Conservation (phyloP, 2,113 vertebrate species). For the Glaucidium brasilianum region DNA sequence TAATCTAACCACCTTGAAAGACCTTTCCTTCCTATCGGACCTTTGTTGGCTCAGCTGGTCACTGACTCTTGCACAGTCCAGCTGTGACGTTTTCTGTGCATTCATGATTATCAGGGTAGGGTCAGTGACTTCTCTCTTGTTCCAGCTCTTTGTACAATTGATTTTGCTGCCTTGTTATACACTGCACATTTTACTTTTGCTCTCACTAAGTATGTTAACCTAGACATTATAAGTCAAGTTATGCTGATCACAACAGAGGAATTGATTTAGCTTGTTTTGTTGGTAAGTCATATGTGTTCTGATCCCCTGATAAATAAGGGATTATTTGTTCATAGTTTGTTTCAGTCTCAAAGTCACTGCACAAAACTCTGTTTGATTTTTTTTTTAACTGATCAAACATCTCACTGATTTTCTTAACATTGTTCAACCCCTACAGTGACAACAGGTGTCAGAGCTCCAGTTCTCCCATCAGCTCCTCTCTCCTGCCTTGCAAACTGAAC, state of each 20-base stretch:
- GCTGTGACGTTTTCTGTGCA: not conserved
- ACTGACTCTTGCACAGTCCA: not conserved
- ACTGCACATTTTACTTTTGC: not conserved
- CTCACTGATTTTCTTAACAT: not conserved
- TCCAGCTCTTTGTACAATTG: not conserved
- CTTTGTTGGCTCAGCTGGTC: conserved; percentile 33
- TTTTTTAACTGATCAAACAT: not conserved
- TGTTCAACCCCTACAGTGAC: not conserved
- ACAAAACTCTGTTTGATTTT: not conserved
- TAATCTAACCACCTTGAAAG: not conserved
- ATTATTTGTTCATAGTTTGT: not conserved
- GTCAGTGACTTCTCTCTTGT: not conserved
- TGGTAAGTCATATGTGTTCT: not conserved
- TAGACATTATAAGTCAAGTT: not conserved
- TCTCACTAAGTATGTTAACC: not conserved
- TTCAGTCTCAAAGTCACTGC: not conserved
- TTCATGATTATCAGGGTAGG: not conserved
- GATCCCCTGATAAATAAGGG: not conserved
- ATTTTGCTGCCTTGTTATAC: not conserved
- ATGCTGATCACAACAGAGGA: not conserved
- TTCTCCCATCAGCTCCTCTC: not conserved
- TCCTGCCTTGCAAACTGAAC: not conserved
- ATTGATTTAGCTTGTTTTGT: not conserved
- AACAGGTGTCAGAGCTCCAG: not conserved
- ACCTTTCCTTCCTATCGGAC: not conserved